A percentile compares a stretch with the other conserved stretches of the same genome.
phyloP scores from a whole-genome alignment of 2,797 vertebrate genomes.

The Momotus momota region DNA sequence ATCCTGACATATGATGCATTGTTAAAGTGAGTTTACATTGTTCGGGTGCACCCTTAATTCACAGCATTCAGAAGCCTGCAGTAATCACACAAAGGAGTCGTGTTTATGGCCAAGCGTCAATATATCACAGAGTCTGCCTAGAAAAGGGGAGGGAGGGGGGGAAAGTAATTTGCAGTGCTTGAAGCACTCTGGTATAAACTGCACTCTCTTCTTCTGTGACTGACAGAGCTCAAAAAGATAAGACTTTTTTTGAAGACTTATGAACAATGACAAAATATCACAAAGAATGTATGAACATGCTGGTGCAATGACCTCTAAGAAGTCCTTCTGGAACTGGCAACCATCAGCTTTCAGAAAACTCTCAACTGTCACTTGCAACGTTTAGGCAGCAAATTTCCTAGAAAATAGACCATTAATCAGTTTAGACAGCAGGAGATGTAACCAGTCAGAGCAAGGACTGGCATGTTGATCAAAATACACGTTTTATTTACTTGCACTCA shows the following conservation, averaged over 20 bases:
- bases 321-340: neutral
- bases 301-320: slow-evolving; percentile 8
- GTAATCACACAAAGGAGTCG: neutral
- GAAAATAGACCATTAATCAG: slow-evolving; percentile 51
- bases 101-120: neutral
- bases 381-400: slow-evolving; percentile 34
- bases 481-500: neutral
- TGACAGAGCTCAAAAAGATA: slow-evolving; percentile 19
- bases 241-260: neutral
- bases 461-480: slow-evolving; percentile 9
- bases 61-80: neutral
- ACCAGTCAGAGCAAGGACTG: neutral
- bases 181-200: neutral
- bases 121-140: neutral
- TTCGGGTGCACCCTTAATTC: neutral
- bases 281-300: neutral
- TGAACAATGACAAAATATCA: slow-evolving; percentile 22
- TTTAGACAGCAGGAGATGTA: neutral
- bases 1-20: neutral
- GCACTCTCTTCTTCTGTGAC: neutral
- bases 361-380: neutral
- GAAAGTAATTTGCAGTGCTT: neutral
- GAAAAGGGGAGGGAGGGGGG: neutral
- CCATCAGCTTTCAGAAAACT: slow-evolving; percentile 17
- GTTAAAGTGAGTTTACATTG: neutral